Evolutionary conservation across 2,888 invertebrate species (phyloP), one percentile per base, ranked within the genome.

Genomic region (Thyatira batis): DNA sequence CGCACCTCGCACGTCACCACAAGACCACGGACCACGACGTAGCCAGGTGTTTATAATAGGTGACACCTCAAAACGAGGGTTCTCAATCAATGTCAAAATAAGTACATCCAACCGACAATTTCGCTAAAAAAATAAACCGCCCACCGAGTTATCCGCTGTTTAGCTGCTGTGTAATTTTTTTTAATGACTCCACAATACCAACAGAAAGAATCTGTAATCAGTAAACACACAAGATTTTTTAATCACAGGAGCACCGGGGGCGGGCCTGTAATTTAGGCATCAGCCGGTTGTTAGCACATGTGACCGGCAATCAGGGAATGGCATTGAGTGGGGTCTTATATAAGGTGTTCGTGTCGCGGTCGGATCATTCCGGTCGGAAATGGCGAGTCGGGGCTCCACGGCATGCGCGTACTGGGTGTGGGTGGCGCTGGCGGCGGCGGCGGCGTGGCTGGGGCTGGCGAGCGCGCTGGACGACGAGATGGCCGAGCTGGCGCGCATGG

Each of bases 401-500:
- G 17, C 39, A 5, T n/a, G n/a, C n/a, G n/a, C 17, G 17, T 61
- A 51, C 23, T 55, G 3, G 48, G 17, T 61, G 27, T 49, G 58
- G 28, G 43, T 58, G 52, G 27, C 66, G 57, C 49, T 61, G 49
- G 55, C 60, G 27, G 53, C 65, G 50, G 59, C 52, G 49, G 58
- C 45, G 46, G 61, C 43, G 33, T 58, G 51, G 39, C 52, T 53
- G 6, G 20, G 52, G 28, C 57, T 51, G 23, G 49, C 63, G 33
- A 20, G 27, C 33, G 46, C 33, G 45, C 51, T 90, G 72, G 89
- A 89, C 63, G 82, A 78, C 2, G 89, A 91, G 55, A 85, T 88
- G 87, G 85, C 83, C 1, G 91, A 91, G 62, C 68, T 91, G 52
- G 86, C 85, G 20, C 67, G 69, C 56, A 84, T 87, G 85, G 69